Evolutionary conservation across 1,140 invertebrate genomes (phyloP).

Genomic region (Vanessa atalanta): DNA sequence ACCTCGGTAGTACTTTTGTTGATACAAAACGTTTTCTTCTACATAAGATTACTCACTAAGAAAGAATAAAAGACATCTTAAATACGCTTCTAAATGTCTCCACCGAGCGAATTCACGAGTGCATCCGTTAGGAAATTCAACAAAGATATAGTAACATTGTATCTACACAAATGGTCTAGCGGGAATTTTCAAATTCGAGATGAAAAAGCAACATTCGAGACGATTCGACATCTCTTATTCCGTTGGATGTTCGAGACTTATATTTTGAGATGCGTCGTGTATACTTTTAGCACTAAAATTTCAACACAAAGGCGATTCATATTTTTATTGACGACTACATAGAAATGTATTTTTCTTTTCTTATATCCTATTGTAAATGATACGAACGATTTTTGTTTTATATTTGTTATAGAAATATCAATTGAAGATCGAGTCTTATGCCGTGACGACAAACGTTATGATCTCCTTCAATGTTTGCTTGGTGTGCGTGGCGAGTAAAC

Average conservation of each 20-base stretch:
- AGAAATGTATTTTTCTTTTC: background rate
- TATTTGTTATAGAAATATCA: too few relatives aligned
- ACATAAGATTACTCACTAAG: conserved; percentile 5
- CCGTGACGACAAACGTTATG: too few relatives aligned
- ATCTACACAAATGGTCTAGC: conserved; percentile 17
- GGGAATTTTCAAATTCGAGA: conserved; percentile 28
- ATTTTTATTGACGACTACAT: background rate
- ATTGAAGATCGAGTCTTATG: too few relatives aligned
- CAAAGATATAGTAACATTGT: conserved; percentile 29
- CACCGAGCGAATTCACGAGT: conserved; percentile 16
- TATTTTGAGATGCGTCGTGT: conserved; percentile 7
- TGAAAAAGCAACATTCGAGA: conserved; percentile 35
- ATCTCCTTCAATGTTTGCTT: too few relatives aligned
- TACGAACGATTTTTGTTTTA: too few relatives aligned
- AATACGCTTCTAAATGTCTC: conserved; percentile 27
- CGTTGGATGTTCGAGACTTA: conserved; percentile 19
- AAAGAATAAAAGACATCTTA: conserved; percentile 13
- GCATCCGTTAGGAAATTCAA: conserved; percentile 24
- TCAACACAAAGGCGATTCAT: conserved; percentile 4
- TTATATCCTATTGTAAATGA: background rate
- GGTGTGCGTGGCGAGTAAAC: too few relatives aligned
- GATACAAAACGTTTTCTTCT: conserved; percentile 3
- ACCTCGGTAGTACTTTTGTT: background rate
- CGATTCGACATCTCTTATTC: conserved; percentile 39
- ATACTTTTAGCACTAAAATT: conserved; percentile 7